Conservation (phyloP, 1,140 invertebrate species). For the Drosophila ironensis region DNA sequence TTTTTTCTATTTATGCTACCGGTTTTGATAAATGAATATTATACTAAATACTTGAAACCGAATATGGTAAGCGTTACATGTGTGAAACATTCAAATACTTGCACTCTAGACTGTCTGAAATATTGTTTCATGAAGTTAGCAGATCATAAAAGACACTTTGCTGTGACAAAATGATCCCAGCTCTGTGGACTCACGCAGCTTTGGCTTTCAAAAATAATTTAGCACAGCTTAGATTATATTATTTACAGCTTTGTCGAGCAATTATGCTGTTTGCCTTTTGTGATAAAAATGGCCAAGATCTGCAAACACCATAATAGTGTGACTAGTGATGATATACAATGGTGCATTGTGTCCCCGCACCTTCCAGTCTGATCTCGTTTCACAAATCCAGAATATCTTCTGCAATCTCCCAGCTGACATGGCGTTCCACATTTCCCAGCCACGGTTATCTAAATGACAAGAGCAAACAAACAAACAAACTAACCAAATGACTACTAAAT, state of each 20-base stretch:
- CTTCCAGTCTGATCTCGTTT: background rate
- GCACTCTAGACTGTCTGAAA: too few species aligned
- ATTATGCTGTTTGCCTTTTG: background rate
- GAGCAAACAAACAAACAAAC: slow-evolving; percentile 21
- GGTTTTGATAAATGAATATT: too few species aligned
- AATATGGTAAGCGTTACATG: too few species aligned
- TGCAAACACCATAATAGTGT: slow-evolving; percentile 10
- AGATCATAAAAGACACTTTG: too few species aligned
- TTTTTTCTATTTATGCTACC: too few species aligned
- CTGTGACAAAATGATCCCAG: too few species aligned
- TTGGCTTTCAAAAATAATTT: background rate
- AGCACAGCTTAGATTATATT: background rate
- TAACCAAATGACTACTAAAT: slow-evolving; percentile 63
- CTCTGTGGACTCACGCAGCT: too few species aligned
- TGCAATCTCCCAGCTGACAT: background rate
- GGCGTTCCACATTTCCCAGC: background rate
- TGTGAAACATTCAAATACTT: too few species aligned
- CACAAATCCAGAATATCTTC: background rate
- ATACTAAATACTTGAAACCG: too few species aligned
- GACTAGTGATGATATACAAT: slow-evolving; percentile 22
- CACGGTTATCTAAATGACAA: slow-evolving; percentile 38
- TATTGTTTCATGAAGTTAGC: too few species aligned
- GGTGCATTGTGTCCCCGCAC: slow-evolving; percentile 22
- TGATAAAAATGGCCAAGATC: slow-evolving; percentile 31
- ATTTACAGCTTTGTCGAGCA: background rate